Conservation (phyloP, 2,888 invertebrate species). For the Steromphala cineraria region DNA sequence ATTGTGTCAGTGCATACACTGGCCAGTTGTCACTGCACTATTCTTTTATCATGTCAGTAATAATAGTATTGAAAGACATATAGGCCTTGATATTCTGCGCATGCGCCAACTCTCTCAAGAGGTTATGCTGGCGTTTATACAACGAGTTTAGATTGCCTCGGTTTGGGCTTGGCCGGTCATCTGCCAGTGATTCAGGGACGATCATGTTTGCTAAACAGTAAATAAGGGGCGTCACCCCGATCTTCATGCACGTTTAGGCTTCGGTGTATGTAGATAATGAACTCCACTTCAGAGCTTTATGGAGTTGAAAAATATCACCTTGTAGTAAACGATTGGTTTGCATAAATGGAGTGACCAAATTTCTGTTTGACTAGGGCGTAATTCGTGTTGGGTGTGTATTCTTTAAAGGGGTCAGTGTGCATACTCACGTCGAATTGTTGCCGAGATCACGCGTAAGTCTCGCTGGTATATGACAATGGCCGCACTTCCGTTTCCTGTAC, state of each 20-base stretch:
- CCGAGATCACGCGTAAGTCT: conserved; percentile 2
- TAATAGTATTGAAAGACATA: conserved; percentile 21
- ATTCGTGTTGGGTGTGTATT: conserved; percentile 9
- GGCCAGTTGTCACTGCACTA: conserved; percentile 11
- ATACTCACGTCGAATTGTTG: conserved; percentile 13
- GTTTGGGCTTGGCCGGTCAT: conserved; percentile 15
- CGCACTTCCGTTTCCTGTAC: conserved; percentile 21
- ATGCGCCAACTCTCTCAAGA: conserved; percentile 18
- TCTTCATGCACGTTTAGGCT: not conserved
- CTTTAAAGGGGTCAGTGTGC: conserved; percentile 17
- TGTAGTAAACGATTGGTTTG: not conserved
- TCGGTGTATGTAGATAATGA: not conserved
- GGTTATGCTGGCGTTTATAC: conserved; percentile 20
- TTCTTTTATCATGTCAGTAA: conserved; percentile 16
- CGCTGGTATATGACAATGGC: conserved; percentile 12
- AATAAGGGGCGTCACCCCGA: conserved; percentile 9
- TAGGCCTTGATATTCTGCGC: conserved; percentile 21
- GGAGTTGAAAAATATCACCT: not conserved
- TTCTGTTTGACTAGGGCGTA: not conserved
- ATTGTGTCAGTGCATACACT: conserved; percentile 3
- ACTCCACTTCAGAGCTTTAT: not conserved
- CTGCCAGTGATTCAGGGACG: conserved; percentile 15
- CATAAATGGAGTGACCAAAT: not conserved
- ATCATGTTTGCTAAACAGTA: not conserved
- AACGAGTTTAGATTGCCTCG: conserved; percentile 21